These are phyloP conservation scores for Ridgeia piscesae DNA, from an alignment of 1,140 invertebrate genomes.

Conservation along the genomic window DNA sequence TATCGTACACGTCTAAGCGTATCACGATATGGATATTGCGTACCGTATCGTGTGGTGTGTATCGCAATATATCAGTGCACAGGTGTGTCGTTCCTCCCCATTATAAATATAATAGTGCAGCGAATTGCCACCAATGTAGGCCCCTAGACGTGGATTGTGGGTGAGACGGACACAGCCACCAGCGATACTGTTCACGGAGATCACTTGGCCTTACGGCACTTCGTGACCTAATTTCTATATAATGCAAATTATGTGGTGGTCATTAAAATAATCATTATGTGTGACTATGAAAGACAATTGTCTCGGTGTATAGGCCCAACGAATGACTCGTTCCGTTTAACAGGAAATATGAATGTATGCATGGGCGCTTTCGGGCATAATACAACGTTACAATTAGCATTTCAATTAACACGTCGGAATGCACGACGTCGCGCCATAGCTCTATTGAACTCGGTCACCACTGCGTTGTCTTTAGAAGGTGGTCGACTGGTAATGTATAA, in stretches of 20 bases:
- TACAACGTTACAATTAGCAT: not conserved
- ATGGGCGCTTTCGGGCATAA: not conserved
- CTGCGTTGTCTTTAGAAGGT: not conserved
- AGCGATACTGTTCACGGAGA: not conserved
- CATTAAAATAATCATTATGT: not conserved
- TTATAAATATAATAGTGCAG: no score
- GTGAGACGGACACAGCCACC: no score
- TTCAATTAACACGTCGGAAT: not conserved
- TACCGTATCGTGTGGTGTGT: no score
- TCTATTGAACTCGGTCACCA: not conserved
- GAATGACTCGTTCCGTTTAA: not conserved
- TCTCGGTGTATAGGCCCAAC: not conserved
- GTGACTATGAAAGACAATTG: not conserved
- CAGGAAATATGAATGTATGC: not conserved
- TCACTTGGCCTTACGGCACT: not conserved
- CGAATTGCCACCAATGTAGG: no score
- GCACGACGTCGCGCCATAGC: not conserved
- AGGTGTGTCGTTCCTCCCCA: no score
- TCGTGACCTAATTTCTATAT: not conserved
- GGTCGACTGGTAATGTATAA: no score
- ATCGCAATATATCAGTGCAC: no score
- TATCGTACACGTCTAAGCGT: no score
- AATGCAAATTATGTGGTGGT: not conserved
- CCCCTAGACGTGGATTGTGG: no score
- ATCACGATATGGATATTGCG: no score